Evolutionary conservation across 2,797 vertebrate genomes (phyloP).

Genomic region (Atherinosoma microstoma): DNA sequence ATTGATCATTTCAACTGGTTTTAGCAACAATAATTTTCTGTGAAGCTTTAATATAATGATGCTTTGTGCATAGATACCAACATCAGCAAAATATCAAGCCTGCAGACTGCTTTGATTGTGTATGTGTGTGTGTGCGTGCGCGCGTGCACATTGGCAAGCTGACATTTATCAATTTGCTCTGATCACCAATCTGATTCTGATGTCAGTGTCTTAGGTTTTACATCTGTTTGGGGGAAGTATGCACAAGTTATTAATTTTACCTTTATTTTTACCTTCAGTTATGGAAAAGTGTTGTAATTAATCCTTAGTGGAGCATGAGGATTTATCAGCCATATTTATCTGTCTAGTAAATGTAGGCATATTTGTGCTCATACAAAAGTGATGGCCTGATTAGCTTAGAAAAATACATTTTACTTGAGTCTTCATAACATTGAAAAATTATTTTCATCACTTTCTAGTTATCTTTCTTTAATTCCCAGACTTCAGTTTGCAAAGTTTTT

Average conservation of each 20-base stretch:
- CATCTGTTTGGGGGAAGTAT: background rate
- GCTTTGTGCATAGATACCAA: background rate
- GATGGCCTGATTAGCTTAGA: background rate
- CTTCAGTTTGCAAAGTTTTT: constrained; percentile 14
- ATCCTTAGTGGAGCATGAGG: background rate
- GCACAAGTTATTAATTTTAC: too few species aligned
- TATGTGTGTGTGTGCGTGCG: too few species aligned
- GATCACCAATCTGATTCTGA: background rate
- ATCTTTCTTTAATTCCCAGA: constrained; percentile 10
- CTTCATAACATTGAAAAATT: background rate
- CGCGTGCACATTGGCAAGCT: background rate
- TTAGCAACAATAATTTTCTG: background rate
- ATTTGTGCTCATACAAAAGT: background rate
- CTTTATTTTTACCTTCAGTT: too few species aligned
- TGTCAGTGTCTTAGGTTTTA: background rate
- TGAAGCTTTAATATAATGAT: background rate
- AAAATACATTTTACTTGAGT: background rate
- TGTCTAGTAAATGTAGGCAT: too few species aligned
- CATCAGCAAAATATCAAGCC: background rate
- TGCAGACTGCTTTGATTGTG: background rate
- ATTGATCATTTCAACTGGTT: background rate
- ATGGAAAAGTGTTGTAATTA: background rate
- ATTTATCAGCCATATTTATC: background rate
- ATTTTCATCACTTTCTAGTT: background rate
- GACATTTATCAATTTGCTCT: background rate